Percentiles rank a stretch among this genome's conserved stretches.
Evolutionary conservation across 30 jellyfish, hydroid and myxozoan species (phyloP).

Genomic region (Phacellophora camtschatica): DNA sequence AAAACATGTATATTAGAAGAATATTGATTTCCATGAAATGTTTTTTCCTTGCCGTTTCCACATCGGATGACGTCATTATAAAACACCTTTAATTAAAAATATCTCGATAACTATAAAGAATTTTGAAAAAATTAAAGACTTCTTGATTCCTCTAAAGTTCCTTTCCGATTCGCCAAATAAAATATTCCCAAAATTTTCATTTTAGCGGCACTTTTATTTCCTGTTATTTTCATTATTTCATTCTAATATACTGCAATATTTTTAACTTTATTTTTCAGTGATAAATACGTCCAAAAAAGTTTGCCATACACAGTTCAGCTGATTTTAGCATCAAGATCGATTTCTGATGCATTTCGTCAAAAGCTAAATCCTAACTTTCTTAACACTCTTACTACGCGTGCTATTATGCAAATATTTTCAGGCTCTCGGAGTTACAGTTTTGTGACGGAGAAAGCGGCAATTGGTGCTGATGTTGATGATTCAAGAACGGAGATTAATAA

Average conservation of each 20-base stretch:
- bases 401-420: constrained; percentile 1
- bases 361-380: constrained; percentile 21
- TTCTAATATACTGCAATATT: background rate
- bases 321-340: constrained; percentile 15
- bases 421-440: constrained; percentile 28
- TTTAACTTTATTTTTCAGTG: constrained; percentile 1
- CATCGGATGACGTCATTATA: too few species aligned
- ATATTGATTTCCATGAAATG: too few species aligned
- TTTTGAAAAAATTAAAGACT: too few species aligned
- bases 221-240: too few species aligned
- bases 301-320: constrained; percentile 47
- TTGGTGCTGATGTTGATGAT: background rate
- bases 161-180: too few species aligned
- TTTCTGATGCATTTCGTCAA: background rate
- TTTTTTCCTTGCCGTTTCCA: too few species aligned
- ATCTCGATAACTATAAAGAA: too few species aligned
- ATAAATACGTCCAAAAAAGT: background rate
- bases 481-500: background rate
- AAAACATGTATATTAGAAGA: too few species aligned
- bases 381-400: constrained; percentile 25
- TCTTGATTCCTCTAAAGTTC: too few species aligned
- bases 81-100: too few species aligned
- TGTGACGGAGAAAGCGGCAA: background rate
- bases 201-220: too few species aligned
- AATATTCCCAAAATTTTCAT: too few species aligned